phyloP scores from a whole-genome alignment of 2,797 vertebrate species.

The Rhincodon typus region DNA sequence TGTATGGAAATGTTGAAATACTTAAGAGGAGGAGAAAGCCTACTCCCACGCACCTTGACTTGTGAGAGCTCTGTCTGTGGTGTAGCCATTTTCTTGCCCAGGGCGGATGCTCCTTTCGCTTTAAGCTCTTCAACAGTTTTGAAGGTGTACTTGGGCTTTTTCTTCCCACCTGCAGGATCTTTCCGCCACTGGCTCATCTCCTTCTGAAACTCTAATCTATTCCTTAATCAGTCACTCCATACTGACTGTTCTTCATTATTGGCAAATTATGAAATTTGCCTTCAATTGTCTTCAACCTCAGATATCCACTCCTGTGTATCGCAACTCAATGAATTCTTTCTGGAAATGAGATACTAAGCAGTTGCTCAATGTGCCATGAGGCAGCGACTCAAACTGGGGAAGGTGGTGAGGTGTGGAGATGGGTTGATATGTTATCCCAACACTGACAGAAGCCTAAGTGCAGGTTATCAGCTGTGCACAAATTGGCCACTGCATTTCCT shows the following conservation, averaged over 20 bases:
- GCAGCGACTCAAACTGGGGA: not conserved
- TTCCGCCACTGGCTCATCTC: conserved; percentile 95
- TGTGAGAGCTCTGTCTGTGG: conserved; percentile 88
- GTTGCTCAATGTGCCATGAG: not conserved
- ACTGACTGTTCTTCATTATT: not conserved
- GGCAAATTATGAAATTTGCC: not conserved
- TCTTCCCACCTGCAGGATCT: conserved; percentile 78
- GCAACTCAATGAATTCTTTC: not conserved
- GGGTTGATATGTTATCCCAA: not conserved
- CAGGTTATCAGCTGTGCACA: not conserved
- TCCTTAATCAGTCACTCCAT: not conserved
- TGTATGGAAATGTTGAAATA: not conserved
- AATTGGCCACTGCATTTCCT: not conserved
- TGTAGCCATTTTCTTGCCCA: conserved; percentile 60
- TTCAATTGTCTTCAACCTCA: not conserved
- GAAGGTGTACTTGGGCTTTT: conserved; percentile 90
- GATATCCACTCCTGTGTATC: not conserved
- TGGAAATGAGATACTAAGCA: not conserved
- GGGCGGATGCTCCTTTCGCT: conserved; percentile 73
- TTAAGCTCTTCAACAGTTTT: conserved; percentile 91
- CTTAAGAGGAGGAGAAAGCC: not conserved
- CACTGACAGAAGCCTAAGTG: not conserved
- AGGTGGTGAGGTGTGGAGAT: too few species aligned
- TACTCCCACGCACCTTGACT: conserved; percentile 74
- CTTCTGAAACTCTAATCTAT: conserved; percentile 87